Percentiles rank a stretch among this genome's conserved stretches.
Conservation (phyloP, 64 coral and sea anemone genomes). For the Anthopleura sola region DNA sequence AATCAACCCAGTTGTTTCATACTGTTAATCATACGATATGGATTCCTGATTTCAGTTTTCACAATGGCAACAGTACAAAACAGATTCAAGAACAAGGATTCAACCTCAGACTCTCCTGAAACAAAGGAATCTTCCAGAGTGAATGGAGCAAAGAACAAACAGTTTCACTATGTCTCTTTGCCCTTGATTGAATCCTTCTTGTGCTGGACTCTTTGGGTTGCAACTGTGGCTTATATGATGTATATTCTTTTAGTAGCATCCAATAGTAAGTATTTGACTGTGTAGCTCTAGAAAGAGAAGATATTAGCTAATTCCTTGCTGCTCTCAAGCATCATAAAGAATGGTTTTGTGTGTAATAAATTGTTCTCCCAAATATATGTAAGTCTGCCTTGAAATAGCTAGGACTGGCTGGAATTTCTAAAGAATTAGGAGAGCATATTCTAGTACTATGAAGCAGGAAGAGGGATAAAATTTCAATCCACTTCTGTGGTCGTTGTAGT, state of each 20-base stretch:
- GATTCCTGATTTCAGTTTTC: neutral
- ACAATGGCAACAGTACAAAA: neutral
- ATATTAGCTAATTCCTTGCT: too few relatives aligned
- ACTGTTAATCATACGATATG: neutral
- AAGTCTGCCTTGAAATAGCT: too few relatives aligned
- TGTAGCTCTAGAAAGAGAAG: neutral
- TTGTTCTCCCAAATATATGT: too few relatives aligned
- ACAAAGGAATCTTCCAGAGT: slow-evolving; percentile 7
- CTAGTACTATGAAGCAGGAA: too few relatives aligned
- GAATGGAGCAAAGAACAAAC: neutral
- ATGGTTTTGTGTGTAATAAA: too few relatives aligned
- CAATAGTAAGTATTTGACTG: slow-evolving; percentile 34
- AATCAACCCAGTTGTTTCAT: neutral
- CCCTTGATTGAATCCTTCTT: slow-evolving; percentile 51
- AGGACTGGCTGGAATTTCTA: too few relatives aligned
- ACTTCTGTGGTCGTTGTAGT: too few relatives aligned
- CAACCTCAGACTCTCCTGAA: neutral
- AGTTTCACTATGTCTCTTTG: slow-evolving; percentile 36
- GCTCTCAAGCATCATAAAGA: too few relatives aligned
- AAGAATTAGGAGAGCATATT: too few relatives aligned
- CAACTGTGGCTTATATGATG: slow-evolving; percentile 42
- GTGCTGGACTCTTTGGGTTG: slow-evolving; percentile 52
- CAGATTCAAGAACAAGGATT: neutral
- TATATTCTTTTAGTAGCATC: slow-evolving; percentile 54
- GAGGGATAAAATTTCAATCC: too few relatives aligned